Evolutionary conservation across 2,888 invertebrate species (phyloP).

Genomic region (Tubiluchus corallicola): DNA sequence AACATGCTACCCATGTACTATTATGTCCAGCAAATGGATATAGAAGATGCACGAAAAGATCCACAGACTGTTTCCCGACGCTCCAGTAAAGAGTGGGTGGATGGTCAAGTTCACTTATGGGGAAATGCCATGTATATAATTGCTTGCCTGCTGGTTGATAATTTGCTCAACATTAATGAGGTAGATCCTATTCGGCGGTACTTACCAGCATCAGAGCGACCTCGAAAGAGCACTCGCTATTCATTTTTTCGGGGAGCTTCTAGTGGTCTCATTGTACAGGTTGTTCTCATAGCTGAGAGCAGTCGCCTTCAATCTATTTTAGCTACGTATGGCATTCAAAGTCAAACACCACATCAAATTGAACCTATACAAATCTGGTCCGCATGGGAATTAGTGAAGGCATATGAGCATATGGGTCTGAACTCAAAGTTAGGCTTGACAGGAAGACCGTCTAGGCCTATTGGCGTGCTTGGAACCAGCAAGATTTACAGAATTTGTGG

Average conservation of each 20-base stretch:
- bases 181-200: constrained; percentile 86
- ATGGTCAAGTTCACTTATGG: constrained; percentile 60
- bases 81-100: constrained; percentile 38
- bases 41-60: constrained; percentile 46
- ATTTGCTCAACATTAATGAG: constrained; percentile 77
- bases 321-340: constrained; percentile 97
- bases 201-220: constrained; percentile 84
- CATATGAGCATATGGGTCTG: constrained; percentile 75
- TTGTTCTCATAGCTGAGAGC: constrained; percentile 91
- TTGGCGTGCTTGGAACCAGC: constrained; percentile 90
- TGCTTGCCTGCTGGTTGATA: constrained; percentile 65
- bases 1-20: constrained; percentile 87
- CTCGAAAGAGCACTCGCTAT: constrained; percentile 73
- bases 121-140: constrained; percentile 90
- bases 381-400: constrained; percentile 37
- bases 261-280: constrained; percentile 91
- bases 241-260: constrained; percentile 96
- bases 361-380: constrained; percentile 84
- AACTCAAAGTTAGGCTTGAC: constrained; percentile 71
- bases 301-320: constrained; percentile 96
- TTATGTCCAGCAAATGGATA: constrained; percentile 50
- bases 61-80: constrained; percentile 51
- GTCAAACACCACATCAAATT: constrained; percentile 86
- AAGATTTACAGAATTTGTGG: constrained; percentile 96
- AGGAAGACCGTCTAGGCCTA: constrained; percentile 79